These are phyloP conservation scores for Litocranius walleri DNA, from an alignment of 2,113 vertebrate species.

Conservation along the genomic window DNA sequence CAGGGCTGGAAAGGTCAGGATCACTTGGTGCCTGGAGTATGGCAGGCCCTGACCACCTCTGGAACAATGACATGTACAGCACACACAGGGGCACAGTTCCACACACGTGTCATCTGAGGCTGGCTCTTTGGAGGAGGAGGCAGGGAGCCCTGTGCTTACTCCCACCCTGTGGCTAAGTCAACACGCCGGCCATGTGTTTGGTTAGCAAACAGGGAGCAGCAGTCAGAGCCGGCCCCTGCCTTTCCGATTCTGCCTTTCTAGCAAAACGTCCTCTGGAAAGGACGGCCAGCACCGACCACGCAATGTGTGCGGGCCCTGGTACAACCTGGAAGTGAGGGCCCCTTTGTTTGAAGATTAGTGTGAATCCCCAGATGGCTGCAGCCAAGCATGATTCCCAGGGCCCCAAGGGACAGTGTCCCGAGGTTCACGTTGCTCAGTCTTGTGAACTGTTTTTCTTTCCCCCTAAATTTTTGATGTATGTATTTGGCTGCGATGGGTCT, in stretches of 20 bases:
- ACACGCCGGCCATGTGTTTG: background rate
- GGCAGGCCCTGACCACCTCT: background rate
- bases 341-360: background rate
- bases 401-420: background rate
- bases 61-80: rapidly evolving
- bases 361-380: background rate
- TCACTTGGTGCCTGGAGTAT: rapidly evolving
- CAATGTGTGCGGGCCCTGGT: background rate
- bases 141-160: background rate
- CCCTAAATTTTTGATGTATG: background rate
- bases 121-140: background rate
- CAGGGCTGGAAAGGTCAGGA: background rate
- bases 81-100: background rate
- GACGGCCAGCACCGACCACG: background rate
- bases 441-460: background rate
- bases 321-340: background rate
- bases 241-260: background rate
- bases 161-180: conserved; percentile 46
- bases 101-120: rapidly evolving
- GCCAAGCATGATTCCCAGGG: background rate
- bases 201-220: conserved; percentile 49
- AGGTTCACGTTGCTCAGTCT: background rate
- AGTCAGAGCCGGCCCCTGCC: background rate
- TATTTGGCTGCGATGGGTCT: background rate
- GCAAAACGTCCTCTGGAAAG: conserved; percentile 40